These are phyloP conservation scores for Diachrysia chrysitis DNA, from an alignment of 2,888 invertebrate species.

Conservation along the genomic window DNA sequence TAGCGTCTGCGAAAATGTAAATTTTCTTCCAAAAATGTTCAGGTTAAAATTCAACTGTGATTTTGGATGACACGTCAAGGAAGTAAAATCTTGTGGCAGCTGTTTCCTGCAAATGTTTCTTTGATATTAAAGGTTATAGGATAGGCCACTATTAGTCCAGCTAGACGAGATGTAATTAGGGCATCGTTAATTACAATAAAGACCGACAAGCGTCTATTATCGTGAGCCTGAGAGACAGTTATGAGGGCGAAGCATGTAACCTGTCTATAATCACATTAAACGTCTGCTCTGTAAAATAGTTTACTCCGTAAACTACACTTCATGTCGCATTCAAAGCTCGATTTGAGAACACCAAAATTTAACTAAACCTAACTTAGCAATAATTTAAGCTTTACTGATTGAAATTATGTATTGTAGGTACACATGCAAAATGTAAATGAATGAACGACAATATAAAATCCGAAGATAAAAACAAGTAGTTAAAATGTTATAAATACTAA, in stretches of 20 bases:
- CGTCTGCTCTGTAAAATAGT: slow-evolving; percentile 1
- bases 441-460: slow-evolving; percentile 10
- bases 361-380: background rate
- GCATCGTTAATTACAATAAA: slow-evolving; percentile 69
- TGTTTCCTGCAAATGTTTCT: slow-evolving; percentile 18
- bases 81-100: slow-evolving; percentile 4
- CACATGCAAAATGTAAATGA: background rate
- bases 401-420: no score
- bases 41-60: background rate
- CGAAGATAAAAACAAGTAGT: slow-evolving; percentile 4
- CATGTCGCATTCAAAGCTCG: slow-evolving; percentile 13
- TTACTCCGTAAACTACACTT: no score
- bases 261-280: slow-evolving; percentile 23
- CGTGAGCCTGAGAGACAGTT: slow-evolving; percentile 62
- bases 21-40: no score
- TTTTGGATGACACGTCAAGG: background rate
- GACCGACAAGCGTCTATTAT: slow-evolving; percentile 57
- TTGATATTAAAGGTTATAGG: slow-evolving; percentile 24
- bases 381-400: background rate
- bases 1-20: background rate
- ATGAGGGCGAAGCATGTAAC: slow-evolving; percentile 44
- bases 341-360: background rate
- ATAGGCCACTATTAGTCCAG: slow-evolving; percentile 32
- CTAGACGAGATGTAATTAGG: slow-evolving; percentile 64
- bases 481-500: slow-evolving; percentile 12